Evolutionary conservation across 1,140 invertebrate genomes (phyloP), one percentile per base, ranked within the genome.

Genomic region (Thaumetopoea pityocampa): DNA sequence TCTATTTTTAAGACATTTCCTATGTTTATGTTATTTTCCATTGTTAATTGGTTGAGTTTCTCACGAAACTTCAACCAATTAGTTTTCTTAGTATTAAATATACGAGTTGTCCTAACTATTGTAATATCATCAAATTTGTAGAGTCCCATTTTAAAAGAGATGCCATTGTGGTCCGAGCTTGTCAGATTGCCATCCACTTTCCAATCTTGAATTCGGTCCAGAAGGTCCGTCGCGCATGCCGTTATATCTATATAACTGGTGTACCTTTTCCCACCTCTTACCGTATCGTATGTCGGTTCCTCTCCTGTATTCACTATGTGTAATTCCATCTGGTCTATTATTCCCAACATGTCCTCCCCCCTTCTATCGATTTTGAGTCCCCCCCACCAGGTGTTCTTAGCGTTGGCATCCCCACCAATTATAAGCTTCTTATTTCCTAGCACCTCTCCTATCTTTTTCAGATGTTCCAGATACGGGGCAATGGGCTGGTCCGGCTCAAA

Each of bases 211-310:
- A 38, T 22, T 7, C 28, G 18, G 8, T 26, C 11, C 4, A 55
- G 33, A 2, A 43, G 5, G 10, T 48, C 38, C 2, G 3, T 5
- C 0, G 49, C 22, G 22, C 60, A 63, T 1, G 40, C 46, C 1
- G 60, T 63, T 0, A 63, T 9, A 23, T 63, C 51, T 4, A 63
- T 41, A 5, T 26, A 10, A 18, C 59, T 63, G 7, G 23, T 58
- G 17, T 32, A 50, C 7, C 17, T 10, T 7, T 12, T 40, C 1
- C 15, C 18, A 0, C 51, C 51, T 18, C 51, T 16, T 0, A 59
- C 14, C 0, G 48, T 45, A 6, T 52, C 40, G 9, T 57, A 64
- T 1, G 61, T 64, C 2, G 56, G 55, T 0, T 17, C 49, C 0
- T 22, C 9, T 5, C 55, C 55, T 6, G 2, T 14, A 19, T 59